phyloP scores from a whole-genome alignment of 2,888 invertebrate species.

The Venusia cambrica region DNA sequence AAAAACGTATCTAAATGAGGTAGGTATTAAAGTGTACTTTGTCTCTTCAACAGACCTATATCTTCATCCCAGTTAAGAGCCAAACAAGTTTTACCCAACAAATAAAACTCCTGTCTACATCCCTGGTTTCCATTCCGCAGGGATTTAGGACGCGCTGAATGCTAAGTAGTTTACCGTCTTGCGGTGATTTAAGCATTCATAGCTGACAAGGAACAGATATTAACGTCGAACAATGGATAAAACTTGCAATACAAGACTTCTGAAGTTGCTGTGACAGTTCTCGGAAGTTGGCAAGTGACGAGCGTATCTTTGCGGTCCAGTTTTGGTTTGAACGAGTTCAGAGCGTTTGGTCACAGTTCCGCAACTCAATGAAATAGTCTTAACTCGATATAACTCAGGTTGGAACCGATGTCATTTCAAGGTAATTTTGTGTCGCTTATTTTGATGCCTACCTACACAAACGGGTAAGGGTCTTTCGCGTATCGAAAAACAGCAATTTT shows the following conservation, averaged over 20 bases:
- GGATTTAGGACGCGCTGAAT: slow-evolving; percentile 61
- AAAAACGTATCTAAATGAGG: too few relatives aligned
- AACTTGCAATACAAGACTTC: slow-evolving; percentile 12
- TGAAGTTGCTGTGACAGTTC: slow-evolving; percentile 15
- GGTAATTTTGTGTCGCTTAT: too few relatives aligned
- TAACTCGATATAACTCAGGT: slow-evolving; percentile 1
- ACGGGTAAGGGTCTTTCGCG: too few relatives aligned
- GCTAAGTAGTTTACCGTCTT: slow-evolving; percentile 56
- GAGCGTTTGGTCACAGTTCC: background rate
- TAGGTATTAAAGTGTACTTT: too few relatives aligned
- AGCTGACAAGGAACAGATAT: slow-evolving; percentile 22
- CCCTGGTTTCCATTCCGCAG: slow-evolving; percentile 40
- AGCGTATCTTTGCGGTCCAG: slow-evolving; percentile 20
- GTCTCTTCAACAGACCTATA: too few relatives aligned
- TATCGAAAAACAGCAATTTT: too few relatives aligned
- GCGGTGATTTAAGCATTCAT: slow-evolving; percentile 24
- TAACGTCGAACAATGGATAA: slow-evolving; percentile 12
- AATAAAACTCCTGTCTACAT: slow-evolving; percentile 5
- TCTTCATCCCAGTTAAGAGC: too few relatives aligned
- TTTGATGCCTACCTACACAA: too few relatives aligned
- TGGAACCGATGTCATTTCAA: too few relatives aligned
- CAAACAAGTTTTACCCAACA: too few relatives aligned
- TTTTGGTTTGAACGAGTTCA: slow-evolving; percentile 10
- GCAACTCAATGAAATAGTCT: slow-evolving; percentile 6
- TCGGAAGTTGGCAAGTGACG: slow-evolving; percentile 11